phyloP scores from a whole-genome alignment of 2,113 vertebrate species.

The Ptyas mucosa region DNA sequence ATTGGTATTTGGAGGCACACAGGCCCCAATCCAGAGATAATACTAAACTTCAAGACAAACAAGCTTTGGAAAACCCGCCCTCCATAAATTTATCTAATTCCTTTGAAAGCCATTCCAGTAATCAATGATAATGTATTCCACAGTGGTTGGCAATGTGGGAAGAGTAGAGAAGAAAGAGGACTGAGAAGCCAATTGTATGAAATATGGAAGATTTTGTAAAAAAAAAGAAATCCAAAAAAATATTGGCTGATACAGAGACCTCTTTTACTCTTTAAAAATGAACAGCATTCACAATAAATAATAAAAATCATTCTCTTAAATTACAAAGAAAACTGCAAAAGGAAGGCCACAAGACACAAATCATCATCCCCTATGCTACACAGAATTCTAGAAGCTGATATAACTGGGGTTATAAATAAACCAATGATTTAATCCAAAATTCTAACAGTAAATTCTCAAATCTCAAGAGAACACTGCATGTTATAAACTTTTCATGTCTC shows the following conservation, averaged over 20 bases:
- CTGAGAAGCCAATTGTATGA: background rate
- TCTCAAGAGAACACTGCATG: background rate
- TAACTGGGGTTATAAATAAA: background rate
- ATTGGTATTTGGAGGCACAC: background rate
- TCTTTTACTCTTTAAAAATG: background rate
- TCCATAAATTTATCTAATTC: background rate
- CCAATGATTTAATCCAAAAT: background rate
- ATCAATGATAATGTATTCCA: background rate
- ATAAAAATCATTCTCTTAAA: background rate
- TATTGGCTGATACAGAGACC: background rate
- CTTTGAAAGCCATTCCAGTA: background rate
- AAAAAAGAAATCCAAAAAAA: background rate
- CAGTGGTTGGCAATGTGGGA: background rate
- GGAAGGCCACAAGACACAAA: background rate
- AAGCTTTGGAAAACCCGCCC: background rate
- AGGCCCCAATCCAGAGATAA: background rate
- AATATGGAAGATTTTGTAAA: background rate
- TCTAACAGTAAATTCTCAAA: background rate
- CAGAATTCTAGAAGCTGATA: background rate
- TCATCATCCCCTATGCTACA: background rate
- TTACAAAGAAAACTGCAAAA: background rate
- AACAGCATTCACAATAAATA: background rate
- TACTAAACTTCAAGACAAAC: background rate
- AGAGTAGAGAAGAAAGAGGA: background rate
- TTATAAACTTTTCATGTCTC: background rate